Evolutionary conservation across 2,797 vertebrate species (phyloP), one percentile per base, ranked within the genome.

Genomic region (Phalloptychus januarius): DNA sequence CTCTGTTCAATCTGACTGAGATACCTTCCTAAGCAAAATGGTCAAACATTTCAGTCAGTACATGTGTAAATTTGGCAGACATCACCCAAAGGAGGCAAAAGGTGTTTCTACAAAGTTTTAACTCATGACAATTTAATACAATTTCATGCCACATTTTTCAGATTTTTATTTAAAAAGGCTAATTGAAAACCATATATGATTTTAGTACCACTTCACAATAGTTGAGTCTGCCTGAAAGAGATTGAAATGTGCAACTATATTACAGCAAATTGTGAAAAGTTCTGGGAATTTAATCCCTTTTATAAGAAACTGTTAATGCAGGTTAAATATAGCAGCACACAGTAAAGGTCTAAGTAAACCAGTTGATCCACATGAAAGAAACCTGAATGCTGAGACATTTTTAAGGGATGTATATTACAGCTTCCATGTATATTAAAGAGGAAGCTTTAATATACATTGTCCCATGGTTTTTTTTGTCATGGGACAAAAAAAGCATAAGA

Each of bases 401-500:
- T 65, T 38, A 23, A 38, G 3, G 6, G 6, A 52, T 45, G 6
- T 31, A 63, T 42, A 75, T 45, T 71, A 23, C 52, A 33, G 58
- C 74, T 5, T 31, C 56, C 50, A 31, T 46, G 70, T 25, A 44
- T 76, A 75, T 16, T 65, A 40, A 42, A 44, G n/a, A 72, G 33
- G 12, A 42, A 40, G n/a, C 7, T 23, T 8, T 50, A 50, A 50
- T 23, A 50, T 25, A 50, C 7, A 50, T 23, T 23, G 48, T 8
- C 7, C 48, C 20, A 23, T 25, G 48, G 0, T 8, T 50, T 50
- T 50, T 48, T 48, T 7, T 7, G 48, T 31, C 38, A 73, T 58
- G 38, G 69, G 75, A 84, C 77, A 82, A 85, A 56, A 45, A 72
- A 50, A 61, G 76, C 79, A 87, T 83, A 86, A 82, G 79, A 76